Evolutionary conservation across 2,113 vertebrate species (phyloP), one percentile per base, ranked within the genome.

Genomic region (Aplodontia rufa): DNA sequence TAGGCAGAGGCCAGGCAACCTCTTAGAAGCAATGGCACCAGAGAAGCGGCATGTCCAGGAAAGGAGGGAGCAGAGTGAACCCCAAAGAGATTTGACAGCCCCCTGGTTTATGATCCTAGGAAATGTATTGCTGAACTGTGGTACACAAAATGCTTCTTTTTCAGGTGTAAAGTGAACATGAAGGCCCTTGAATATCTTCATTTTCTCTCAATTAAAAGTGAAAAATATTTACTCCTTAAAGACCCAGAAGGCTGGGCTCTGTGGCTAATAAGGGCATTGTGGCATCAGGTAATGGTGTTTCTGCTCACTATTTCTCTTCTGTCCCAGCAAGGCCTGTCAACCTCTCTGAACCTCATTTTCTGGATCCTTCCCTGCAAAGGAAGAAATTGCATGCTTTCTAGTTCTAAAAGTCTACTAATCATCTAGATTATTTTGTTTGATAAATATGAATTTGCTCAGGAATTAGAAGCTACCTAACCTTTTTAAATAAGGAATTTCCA

Each of bases 351-450:
- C 49, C n/a, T 88, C 16, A 64, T 68, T 75, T 92, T 92, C 47
- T 95, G 22, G 12, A 92, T 89, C 17, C 26, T 85, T 95, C 55
- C 45, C 7, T 37, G 9, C 64, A 93, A 96, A 86, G n/a, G 24
- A 96, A 42, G 78, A 96, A 93, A 42, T 62, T 82, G 37, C 32
- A 83, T 20, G 40, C 49, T 81, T 90, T 93, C 81, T 87, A 80
- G n/a, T 71, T 90, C 66, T 68, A 30, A 91, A 96, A 87, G 68
- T n/a, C 72, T 74, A 10, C 86, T 72, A 91, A 87, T 95, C 62
- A 94, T 84, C 58, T 74, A 91, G 75, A 95, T 95, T 92, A 87
- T 90, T 95, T 94, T 87, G 60, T 60, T 88, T 76, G 24, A 78
- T 85, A 92, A 95, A 75, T 78, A 49, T 42, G 72, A 96, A 40